Evolutionary conservation across 2,797 vertebrate genomes (phyloP), one percentile per base, ranked within the genome.

Genomic region (Poecilia velifera): DNA sequence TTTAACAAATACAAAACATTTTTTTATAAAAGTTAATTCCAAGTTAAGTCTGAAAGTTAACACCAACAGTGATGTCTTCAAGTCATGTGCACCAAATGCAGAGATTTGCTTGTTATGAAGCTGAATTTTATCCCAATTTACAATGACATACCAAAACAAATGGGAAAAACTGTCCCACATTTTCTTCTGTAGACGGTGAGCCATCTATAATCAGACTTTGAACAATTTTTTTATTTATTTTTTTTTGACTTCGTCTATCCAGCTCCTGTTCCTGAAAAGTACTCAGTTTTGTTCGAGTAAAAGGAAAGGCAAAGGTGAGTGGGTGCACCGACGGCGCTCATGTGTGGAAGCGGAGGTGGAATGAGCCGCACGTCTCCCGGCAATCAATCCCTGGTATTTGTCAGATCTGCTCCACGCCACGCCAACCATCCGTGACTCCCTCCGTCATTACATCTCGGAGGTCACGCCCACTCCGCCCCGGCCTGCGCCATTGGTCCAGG

Each of bases 311-410:
- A 41, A 81, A 80, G 53, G 43, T 6, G 41, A 70, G 57, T 25
- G 43, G 49, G 41, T 3, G 71, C 7, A 46, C 25, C 0, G 18
- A 22, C 12, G 66, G n/a, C 0, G 59, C 10, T 0, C n/a, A 75
- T 31, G 75, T 46, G 76, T 39, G 81, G 43, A 81, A 47, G 76
- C 25, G 71, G 75, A 75, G 43, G 80, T 0, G 76, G 85, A 87
- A 87, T 10, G 55, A 87, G 77, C 81, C 28, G 76, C 87, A 87
- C 13, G 72, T 91, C 88, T 82, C 73, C 31, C 6, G 0, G 77
- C 80, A 51, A 95, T 95, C 94, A 87, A 93, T 95, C 95, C 78
- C 76, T n/a, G 53, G 82, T 82, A 85, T 91, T 89, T 93, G 92
- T 90, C 89, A 88, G 88, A 87, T 79, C 57, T 79, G 89, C 86